These are phyloP conservation scores for Rhopalosiphum padi DNA, from an alignment of 1,140 invertebrate genomes.

Conservation along the genomic window DNA sequence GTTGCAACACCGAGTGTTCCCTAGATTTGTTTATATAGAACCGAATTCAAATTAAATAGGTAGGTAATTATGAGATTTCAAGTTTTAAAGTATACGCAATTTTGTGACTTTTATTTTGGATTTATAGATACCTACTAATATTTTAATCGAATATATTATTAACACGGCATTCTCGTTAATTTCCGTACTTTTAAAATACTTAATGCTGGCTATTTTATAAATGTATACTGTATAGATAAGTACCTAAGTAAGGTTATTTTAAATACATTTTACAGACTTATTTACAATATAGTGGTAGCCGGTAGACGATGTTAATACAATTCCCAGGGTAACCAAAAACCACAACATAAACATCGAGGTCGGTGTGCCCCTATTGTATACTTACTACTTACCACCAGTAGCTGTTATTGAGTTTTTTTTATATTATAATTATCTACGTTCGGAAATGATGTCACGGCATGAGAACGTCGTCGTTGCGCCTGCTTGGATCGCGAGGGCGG, in stretches of 20 bases:
- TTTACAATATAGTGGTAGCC: neutral
- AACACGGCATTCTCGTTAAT: too few relatives aligned
- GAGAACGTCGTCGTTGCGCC: neutral
- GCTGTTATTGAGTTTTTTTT: neutral
- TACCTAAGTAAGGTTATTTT: neutral
- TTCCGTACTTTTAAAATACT: too few relatives aligned
- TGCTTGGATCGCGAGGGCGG: neutral
- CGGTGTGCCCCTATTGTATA: neutral
- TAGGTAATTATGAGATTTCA: too few relatives aligned
- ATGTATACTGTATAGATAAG: too few relatives aligned
- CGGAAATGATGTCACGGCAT: neutral
- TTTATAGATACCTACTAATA: too few relatives aligned
- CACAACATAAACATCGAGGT: constrained; percentile 6
- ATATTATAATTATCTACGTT: neutral
- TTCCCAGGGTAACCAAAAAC: neutral
- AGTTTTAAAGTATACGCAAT: too few relatives aligned
- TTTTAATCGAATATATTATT: too few relatives aligned
- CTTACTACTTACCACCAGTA: neutral
- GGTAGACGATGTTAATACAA: neutral
- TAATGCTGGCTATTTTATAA: too few relatives aligned
- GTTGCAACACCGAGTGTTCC: too few relatives aligned
- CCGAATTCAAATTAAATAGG: too few relatives aligned
- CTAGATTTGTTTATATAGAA: too few relatives aligned
- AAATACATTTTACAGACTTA: neutral
- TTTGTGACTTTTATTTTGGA: too few relatives aligned